Conservation (phyloP, 1,140 invertebrate species). For the Formica selysi region DNA sequence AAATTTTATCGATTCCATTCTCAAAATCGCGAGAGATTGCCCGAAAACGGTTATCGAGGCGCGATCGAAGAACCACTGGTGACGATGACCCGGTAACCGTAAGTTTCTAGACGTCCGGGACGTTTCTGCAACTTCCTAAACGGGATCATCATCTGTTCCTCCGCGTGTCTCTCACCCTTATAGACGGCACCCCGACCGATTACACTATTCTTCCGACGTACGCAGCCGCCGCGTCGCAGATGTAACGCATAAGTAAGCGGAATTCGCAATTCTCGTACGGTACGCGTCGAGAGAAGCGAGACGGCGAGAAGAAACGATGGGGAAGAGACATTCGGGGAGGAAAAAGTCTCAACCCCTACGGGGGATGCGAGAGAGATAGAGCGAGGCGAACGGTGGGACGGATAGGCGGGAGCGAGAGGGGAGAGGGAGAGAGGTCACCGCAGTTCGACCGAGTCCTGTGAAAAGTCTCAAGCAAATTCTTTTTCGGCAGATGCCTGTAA, state of each 20-base stretch:
- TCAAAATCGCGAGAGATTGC: not conserved
- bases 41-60: no score
- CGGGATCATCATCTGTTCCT: conserved; percentile 85
- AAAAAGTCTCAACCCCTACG: conserved; percentile 56
- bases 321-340: conserved; percentile 33
- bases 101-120: conserved; percentile 73
- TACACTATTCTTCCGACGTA: conserved; percentile 80
- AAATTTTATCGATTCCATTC: not conserved
- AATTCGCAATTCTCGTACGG: conserved; percentile 69
- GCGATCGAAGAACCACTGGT: conserved; percentile 65
- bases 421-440: conserved; percentile 8
- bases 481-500: conserved; percentile 28
- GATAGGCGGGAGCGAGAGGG: not conserved
- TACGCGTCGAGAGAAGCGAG: conserved; percentile 36
- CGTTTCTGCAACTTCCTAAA: conserved; percentile 81
- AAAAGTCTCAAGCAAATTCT: conserved; percentile 5
- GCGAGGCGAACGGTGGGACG: conserved; percentile 4
- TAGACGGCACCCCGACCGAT: conserved; percentile 73
- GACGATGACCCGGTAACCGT: conserved; percentile 79
- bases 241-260: conserved; percentile 73
- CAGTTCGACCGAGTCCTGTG: not conserved
- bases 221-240: conserved; percentile 81
- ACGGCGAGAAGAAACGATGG: conserved; percentile 25
- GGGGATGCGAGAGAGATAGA: not conserved
- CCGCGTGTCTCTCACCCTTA: conserved; percentile 58